Evolutionary conservation across 2,797 vertebrate genomes (phyloP), one percentile per base, ranked within the genome.

Genomic region (Crenuchus spilurus): DNA sequence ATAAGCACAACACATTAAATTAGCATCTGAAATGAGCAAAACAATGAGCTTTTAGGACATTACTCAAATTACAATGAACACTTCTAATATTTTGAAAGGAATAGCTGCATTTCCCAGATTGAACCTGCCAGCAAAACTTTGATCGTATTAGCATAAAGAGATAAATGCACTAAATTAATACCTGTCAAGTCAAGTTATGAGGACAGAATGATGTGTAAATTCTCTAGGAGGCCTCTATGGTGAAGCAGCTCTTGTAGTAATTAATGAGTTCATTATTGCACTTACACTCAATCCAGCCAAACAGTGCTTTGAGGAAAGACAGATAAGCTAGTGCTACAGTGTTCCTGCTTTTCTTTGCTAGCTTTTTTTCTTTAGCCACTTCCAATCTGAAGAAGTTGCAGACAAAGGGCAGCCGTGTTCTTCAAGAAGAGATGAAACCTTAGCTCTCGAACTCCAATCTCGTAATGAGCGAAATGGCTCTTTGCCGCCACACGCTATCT

Each of bases 191-290:
- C 20, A 20, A 65, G 46, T 58, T 70, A 58, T 22, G 57, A 58
- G 41, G 37, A 46, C 39, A n/a, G 62, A 60, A 41, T 65, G 60
- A 73, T 76, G 69, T 76, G 44, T 64, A 54, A 49, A 60, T 73
- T 58, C 49, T 18, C 24, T 65, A 42, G 31, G 62, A 74, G 67
- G 30, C 58, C 64, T 67, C 54, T 2, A 33, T 22, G 4, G 33
- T 26, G 30, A 28, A 30, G 14, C 6, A 64, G 64, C 55, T 18
- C 75, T 77, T 41, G 76, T 70, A 75, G 46, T 76, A 80, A 74
- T 76, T 76, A 68, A 78, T 66, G 54, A 74, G 70, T 62, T 76
- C 57, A 76, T 83, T 65, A 72, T 67, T 65, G 41, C 65, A 31
- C 14, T 71, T 62, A 44, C 61, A 51, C 39, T 55, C 44, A 61